Evolutionary conservation across 2,113 vertebrate species (phyloP).

Genomic region (Dissostichus mawsoni): DNA sequence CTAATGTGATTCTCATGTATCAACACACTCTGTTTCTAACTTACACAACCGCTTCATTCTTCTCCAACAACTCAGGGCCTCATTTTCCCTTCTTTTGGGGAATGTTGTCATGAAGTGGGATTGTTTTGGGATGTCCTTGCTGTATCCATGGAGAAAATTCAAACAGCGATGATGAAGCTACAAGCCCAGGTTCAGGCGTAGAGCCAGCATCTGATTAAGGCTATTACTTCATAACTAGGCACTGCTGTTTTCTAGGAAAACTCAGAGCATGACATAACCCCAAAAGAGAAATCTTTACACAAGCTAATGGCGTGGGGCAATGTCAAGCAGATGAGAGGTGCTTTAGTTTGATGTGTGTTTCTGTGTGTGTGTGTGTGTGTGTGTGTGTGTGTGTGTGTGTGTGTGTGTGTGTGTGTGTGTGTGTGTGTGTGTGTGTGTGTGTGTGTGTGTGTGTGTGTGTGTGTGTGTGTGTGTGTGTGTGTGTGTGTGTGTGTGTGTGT

Average conservation of each 20-base stretch:
- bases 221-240: constrained; percentile 68
- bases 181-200: constrained; percentile 48
- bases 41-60: constrained; percentile 41
- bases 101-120: constrained; percentile 46
- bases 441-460: background rate
- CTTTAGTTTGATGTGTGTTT: constrained; percentile 42
- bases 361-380: constrained; percentile 17
- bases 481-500: constrained; percentile 13
- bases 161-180: constrained; percentile 57
- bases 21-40: constrained; percentile 38
- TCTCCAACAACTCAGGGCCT: constrained; percentile 7
- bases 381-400: constrained; percentile 7
- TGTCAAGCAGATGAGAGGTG: constrained; percentile 31
- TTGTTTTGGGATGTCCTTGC: constrained; percentile 32
- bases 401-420: too few relatives aligned
- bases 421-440: constrained; percentile 49
- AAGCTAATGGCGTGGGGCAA: constrained; percentile 41
- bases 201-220: constrained; percentile 65
- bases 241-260: constrained; percentile 62
- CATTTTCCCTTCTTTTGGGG: constrained; percentile 22
- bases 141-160: constrained; percentile 73
- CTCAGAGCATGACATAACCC: constrained; percentile 50
- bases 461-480: constrained; percentile 14
- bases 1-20: constrained; percentile 58
- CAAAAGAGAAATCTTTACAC: constrained; percentile 61